Evolutionary conservation across 2,113 vertebrate species (phyloP).

Genomic region (Pagrus major): DNA sequence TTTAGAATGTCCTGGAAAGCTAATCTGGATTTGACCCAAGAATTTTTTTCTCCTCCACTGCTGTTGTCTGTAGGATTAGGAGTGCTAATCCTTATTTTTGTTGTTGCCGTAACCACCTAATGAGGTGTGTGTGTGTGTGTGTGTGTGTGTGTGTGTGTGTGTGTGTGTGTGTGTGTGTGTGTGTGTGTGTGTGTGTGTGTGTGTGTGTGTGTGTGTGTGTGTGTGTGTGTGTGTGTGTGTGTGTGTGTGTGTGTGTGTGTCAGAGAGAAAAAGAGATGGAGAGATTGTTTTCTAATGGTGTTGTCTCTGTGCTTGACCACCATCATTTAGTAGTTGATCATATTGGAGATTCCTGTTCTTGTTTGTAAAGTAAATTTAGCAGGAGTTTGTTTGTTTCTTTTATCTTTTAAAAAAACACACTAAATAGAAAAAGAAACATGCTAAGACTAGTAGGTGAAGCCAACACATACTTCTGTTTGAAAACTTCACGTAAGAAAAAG

Average conservation of each 20-base stretch:
- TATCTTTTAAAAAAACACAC: neutral
- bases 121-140: neutral
- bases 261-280: neutral
- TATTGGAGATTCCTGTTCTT: neutral
- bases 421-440: neutral
- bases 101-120: neutral
- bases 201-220: too few species aligned
- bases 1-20: conserved; percentile 29
- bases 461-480: neutral
- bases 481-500: too few species aligned
- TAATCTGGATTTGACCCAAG: conserved; percentile 30
- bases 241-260: neutral
- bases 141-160: neutral
- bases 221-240: too few species aligned
- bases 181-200: too few species aligned
- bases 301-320: neutral
- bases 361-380: conserved; percentile 9
- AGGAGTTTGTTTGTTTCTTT: too few species aligned
- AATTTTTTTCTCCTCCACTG: neutral
- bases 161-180: neutral
- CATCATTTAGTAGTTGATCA: neutral
- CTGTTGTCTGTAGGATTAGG: conserved; percentile 16
- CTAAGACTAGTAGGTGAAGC: neutral
- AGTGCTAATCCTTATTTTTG: conserved; percentile 3
- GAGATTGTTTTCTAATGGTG: neutral